These are phyloP conservation scores for Dendrocopos noguchii DNA, from an alignment of 2,113 vertebrate species.

Conservation along the genomic window DNA sequence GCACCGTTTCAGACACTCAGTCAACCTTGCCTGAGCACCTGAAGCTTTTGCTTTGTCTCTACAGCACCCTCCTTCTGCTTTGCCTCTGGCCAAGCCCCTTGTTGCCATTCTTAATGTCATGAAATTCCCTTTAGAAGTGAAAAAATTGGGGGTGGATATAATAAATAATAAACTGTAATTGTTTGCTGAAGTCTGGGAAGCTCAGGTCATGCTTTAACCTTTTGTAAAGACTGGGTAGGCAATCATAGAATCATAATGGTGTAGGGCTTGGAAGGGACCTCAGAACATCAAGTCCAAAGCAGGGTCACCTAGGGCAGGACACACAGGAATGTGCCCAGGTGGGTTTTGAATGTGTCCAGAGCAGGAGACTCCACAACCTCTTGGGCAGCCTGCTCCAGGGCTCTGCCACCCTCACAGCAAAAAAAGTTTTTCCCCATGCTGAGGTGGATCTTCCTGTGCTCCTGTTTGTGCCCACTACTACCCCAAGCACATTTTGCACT, in stretches of 20 bases:
- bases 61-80: not conserved
- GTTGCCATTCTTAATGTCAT: not conserved
- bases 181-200: not conserved
- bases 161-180: not conserved
- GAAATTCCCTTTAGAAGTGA: not conserved
- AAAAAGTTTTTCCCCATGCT: no score
- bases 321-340: no score
- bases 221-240: not conserved
- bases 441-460: no score
- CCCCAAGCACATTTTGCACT: not conserved
- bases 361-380: no score
- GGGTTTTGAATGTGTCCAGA: no score
- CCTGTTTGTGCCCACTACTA: not conserved
- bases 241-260: not conserved
- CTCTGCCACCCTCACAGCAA: no score
- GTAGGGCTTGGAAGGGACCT: no score
- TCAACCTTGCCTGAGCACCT: not conserved
- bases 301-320: no score
- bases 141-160: accelerated
- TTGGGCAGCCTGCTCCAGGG: no score
- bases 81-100: not conserved
- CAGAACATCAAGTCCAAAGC: no score
- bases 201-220: accelerated
- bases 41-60: not conserved
- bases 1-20: not conserved